Evolutionary conservation across 1,140 invertebrate genomes (phyloP).

Genomic region (Heliconius himera): DNA sequence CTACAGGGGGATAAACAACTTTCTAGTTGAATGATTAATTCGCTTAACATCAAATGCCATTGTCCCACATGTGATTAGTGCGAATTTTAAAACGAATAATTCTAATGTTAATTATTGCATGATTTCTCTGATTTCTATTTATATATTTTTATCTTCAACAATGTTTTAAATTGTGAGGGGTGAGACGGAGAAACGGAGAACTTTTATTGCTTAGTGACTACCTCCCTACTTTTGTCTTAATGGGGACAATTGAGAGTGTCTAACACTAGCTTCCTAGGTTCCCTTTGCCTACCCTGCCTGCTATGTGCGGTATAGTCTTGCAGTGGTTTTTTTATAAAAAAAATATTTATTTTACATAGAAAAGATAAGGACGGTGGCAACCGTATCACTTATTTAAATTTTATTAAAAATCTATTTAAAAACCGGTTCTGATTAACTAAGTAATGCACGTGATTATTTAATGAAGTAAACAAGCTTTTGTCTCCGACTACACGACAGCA

Average conservation of each 20-base stretch:
- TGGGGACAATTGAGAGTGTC: too few relatives aligned
- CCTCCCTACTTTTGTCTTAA: too few relatives aligned
- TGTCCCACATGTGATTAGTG: not conserved
- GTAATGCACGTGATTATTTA: slow-evolving; percentile 4
- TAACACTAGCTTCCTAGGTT: too few relatives aligned
- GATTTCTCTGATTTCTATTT: not conserved
- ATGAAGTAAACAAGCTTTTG: slow-evolving; percentile 13
- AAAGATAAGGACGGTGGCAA: not conserved
- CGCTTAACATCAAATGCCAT: not conserved
- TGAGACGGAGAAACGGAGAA: too few relatives aligned
- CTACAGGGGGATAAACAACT: not conserved
- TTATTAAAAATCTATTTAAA: not conserved
- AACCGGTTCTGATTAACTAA: not conserved
- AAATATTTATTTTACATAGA: not conserved
- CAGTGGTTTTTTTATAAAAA: not conserved
- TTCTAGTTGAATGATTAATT: slow-evolving; percentile 12
- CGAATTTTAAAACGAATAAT: not conserved
- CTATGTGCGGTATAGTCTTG: too few relatives aligned
- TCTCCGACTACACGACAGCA: not conserved
- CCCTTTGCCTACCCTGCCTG: too few relatives aligned
- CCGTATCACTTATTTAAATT: not conserved
- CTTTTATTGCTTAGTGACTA: too few relatives aligned
- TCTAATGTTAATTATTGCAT: not conserved
- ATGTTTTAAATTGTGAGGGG: too few relatives aligned
- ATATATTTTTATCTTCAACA: not conserved